Base-by-base conservation (phyloP, 2,797 vertebrate genomes). In the Scleropages formosus region DNA sequence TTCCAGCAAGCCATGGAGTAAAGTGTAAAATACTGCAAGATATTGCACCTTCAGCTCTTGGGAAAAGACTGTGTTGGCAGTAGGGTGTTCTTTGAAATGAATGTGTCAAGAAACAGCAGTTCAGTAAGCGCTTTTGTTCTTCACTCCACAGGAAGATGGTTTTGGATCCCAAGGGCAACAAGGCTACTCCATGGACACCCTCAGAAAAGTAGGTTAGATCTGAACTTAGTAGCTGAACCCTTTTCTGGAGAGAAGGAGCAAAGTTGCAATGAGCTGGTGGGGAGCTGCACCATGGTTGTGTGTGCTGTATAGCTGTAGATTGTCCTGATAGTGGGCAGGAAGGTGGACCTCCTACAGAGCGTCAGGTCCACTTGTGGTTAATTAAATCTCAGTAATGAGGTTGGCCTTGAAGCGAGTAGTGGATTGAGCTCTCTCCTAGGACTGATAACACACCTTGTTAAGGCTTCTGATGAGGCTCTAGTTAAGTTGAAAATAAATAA, bases 121-220 rank as follows among this genome's bases (percentile, higher is more conserved):
- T 39, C 31, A 6, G 31, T 39, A 39, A 39, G 31, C 31, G 8
- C 49, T 18, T 39, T 15, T 31, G 1, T 39, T 72, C n/a, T 60
- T 56, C 76, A 18, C 83, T 85, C 78, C 31, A 89, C 90, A 95
- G 89, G 96, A 98, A 81, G 96, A 97, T 16, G 91, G 92, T 70
- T 96, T 97, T 83, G 67, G 75, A 80, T 89, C 90, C 78, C 93
- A 80, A 64, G 95, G 92, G 77, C 94, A 92, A 75, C 96, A 94
- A 84, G 93, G 86, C 85, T 97, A 93, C 86, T 85, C 90, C 79
- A 82, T 91, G 76, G 96, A 98, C 78, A 89, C 89, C 68, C 88
- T 93, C 84, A 95, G 95, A 90, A 98, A 97, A 94, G 89, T 96
- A 91, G 77, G 93, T 88, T 16, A 59, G 9, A 7, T 1, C 59